Conservation (phyloP, 2,888 invertebrate genomes). For the Aelia acuminata region DNA sequence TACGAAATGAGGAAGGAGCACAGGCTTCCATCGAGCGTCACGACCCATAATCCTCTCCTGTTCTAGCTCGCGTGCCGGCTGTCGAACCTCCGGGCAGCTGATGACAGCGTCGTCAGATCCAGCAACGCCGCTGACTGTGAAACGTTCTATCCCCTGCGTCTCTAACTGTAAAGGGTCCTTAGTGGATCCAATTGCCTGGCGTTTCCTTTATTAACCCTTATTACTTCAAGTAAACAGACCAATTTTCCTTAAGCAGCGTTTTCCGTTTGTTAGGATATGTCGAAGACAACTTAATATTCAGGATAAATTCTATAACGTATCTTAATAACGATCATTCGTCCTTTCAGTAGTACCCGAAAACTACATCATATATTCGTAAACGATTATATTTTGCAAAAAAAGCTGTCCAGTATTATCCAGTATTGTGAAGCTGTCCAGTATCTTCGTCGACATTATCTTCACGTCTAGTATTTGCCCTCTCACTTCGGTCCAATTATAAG, state of each 20-base stretch:
- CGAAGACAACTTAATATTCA: constrained; percentile 30
- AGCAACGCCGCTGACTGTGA: constrained; percentile 41
- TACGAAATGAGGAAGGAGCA: background rate
- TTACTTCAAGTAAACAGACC: background rate
- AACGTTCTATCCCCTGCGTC: constrained; percentile 24
- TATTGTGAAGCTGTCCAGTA: no score
- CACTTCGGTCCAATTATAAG: no score
- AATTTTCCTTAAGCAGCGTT: background rate
- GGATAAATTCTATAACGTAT: background rate
- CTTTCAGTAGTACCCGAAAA: no score
- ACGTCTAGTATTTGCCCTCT: no score
- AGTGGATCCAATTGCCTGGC: background rate
- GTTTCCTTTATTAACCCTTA: constrained; percentile 39
- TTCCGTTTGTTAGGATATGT: background rate
- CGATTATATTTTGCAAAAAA: no score
- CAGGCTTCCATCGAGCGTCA: background rate
- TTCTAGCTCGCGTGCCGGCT: background rate
- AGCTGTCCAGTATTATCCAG: no score
- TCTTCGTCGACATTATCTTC: no score
- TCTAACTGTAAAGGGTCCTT: constrained; percentile 33
- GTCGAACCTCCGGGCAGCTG: background rate
- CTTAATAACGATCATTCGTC: no score
- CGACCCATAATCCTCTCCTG: background rate
- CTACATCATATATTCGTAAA: no score
- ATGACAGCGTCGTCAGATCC: constrained; percentile 44